Conservation (phyloP, 2,113 vertebrate genomes). For the Colinus virginianus region DNA sequence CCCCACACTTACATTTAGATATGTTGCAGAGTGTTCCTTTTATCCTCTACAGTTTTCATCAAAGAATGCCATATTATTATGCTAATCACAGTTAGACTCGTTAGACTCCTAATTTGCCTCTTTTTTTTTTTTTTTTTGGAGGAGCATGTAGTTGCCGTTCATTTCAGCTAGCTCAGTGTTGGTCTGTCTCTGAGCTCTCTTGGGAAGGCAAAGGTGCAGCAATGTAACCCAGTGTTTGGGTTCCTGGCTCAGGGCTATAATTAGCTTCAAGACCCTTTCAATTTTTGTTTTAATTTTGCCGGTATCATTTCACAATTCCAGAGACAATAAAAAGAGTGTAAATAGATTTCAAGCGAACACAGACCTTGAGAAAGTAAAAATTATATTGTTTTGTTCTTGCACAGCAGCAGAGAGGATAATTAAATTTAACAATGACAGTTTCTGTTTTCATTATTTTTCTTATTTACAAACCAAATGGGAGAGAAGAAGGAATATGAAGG, state of each 20-base stretch:
- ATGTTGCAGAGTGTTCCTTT: neutral
- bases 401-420: neutral
- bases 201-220: neutral
- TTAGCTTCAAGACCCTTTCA: neutral
- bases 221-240: neutral
- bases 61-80: neutral
- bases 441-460: neutral
- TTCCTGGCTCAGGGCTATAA: neutral
- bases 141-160: neutral
- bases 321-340: neutral
- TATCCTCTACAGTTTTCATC: neutral
- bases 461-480: fast-evolving
- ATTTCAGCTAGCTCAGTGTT: neutral
- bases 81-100: neutral
- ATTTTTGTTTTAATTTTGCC: neutral
- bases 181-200: neutral
- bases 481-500: neutral
- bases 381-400: neutral
- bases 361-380: neutral
- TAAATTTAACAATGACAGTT: neutral
- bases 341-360: neutral
- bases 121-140: neutral
- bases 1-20: neutral
- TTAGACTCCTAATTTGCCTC: neutral
- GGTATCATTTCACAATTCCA: neutral